Percentiles rank a stretch among this genome's conserved stretches.
Conservation (phyloP, 1,140 invertebrate species). For the Eufriesea mexicana region DNA sequence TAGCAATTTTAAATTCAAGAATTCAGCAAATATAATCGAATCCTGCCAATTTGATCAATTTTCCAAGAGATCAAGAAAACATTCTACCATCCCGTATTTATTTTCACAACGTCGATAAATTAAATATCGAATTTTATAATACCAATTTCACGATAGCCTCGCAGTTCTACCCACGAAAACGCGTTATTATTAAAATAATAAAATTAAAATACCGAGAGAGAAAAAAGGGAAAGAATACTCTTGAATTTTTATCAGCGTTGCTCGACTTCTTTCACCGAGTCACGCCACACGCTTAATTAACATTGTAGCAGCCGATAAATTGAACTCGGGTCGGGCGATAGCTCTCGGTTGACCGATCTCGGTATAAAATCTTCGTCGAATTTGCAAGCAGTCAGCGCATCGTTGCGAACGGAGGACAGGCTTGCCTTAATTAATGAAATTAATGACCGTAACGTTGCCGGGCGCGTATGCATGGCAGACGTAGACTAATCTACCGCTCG, state of each 20-base stretch:
- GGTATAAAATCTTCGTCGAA: slow-evolving; percentile 53
- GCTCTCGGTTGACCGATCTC: slow-evolving; percentile 1
- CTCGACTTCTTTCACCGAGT: neutral
- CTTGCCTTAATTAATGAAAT: slow-evolving; percentile 76
- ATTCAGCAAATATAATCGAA: too few species aligned
- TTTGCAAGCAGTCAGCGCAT: slow-evolving; percentile 52
- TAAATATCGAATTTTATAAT: too few species aligned
- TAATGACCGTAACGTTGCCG: slow-evolving; percentile 71
- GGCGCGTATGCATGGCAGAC: slow-evolving; percentile 63
- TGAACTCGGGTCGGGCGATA: neutral
- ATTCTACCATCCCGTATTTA: too few species aligned
- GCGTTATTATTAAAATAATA: too few species aligned
- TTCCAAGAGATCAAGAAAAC: too few species aligned
- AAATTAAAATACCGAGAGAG: too few species aligned
- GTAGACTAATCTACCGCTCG: slow-evolving; percentile 63
- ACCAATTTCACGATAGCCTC: too few species aligned
- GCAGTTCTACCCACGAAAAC: too few species aligned
- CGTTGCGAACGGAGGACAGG: slow-evolving; percentile 58
- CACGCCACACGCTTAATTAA: slow-evolving; percentile 24
- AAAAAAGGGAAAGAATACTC: too few species aligned
- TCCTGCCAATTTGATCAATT: too few species aligned
- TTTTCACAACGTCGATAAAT: too few species aligned
- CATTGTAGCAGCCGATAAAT: slow-evolving; percentile 26
- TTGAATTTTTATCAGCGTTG: neutral
- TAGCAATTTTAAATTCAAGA: too few species aligned